phyloP scores from a whole-genome alignment of 2,113 vertebrate genomes.

The Semnornis frantzii region DNA sequence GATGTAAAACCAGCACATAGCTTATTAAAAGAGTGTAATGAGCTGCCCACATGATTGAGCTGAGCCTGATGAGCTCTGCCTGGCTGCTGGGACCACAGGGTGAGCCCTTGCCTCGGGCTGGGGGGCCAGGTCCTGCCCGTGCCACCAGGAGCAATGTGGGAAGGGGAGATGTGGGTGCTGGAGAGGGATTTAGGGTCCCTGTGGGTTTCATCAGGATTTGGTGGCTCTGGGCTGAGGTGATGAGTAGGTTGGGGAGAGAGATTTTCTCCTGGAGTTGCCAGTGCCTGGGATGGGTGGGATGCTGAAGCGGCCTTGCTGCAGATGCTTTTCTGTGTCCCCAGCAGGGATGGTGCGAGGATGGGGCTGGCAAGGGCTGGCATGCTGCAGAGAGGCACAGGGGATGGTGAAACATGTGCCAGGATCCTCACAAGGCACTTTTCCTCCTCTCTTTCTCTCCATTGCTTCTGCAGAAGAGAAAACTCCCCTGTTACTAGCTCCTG shows the following conservation, averaged over 20 bases:
- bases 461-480: neutral
- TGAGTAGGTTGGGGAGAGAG: neutral
- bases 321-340: neutral
- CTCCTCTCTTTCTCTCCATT: neutral
- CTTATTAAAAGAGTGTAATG: constrained; percentile 58
- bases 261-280: neutral
- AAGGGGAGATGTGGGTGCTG: accelerated
- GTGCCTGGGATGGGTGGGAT: neutral
- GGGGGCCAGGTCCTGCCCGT: neutral
- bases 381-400: neutral
- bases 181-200: neutral
- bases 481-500: neutral
- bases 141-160: neutral
- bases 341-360: neutral
- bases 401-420: neutral
- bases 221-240: neutral
- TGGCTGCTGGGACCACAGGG: accelerated
- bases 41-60: neutral
- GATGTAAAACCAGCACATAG: constrained; percentile 29
- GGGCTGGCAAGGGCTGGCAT: accelerated
- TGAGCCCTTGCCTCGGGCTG: neutral
- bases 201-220: neutral
- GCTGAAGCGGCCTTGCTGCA: accelerated
- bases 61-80: neutral
- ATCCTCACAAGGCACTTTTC: neutral